These are phyloP conservation scores for Volucella bombylans DNA, from an alignment of 2,888 invertebrate genomes.

Conservation along the genomic window DNA sequence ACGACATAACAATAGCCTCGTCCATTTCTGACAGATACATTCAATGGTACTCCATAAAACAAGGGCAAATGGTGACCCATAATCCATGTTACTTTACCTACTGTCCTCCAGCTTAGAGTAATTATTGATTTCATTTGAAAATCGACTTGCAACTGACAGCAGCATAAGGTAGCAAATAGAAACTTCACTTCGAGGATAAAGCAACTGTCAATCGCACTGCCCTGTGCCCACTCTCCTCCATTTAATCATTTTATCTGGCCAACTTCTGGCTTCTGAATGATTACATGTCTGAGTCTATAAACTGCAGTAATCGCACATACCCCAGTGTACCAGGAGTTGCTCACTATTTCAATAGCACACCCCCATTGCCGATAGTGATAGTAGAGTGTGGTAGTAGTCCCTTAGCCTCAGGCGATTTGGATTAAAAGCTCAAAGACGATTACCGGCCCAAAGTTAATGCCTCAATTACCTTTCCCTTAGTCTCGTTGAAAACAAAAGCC, in stretches of 20 bases:
- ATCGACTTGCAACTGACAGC: conserved; percentile 47
- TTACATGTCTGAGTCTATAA: conserved; percentile 44
- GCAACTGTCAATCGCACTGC: not conserved
- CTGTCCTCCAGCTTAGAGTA: conserved; percentile 29
- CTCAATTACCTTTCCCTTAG: conserved; percentile 64
- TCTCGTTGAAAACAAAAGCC: conserved; percentile 60
- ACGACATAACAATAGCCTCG: conserved; percentile 36
- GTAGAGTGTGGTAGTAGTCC: conserved; percentile 2
- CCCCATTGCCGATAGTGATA: conserved; percentile 32
- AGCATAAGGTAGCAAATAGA: not conserved
- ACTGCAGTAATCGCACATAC: conserved; percentile 29
- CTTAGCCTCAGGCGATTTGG: conserved; percentile 56
- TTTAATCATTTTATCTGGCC: conserved; percentile 56
- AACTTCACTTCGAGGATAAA: not conserved
- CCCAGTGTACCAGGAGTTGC: conserved; percentile 25
- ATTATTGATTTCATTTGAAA: conserved; percentile 57
- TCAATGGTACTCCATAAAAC: not conserved
- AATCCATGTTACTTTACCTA: conserved; percentile 9
- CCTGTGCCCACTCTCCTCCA: conserved; percentile 12
- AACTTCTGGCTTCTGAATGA: conserved; percentile 24
- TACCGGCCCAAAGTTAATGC: conserved; percentile 68
- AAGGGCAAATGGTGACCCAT: conserved; percentile 24
- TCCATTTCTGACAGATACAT: conserved; percentile 7
- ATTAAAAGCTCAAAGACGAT: conserved; percentile 69
- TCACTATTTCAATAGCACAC: conserved; percentile 46